Conservation (phyloP, 1,140 invertebrate genomes). For the Linepithema humile region DNA sequence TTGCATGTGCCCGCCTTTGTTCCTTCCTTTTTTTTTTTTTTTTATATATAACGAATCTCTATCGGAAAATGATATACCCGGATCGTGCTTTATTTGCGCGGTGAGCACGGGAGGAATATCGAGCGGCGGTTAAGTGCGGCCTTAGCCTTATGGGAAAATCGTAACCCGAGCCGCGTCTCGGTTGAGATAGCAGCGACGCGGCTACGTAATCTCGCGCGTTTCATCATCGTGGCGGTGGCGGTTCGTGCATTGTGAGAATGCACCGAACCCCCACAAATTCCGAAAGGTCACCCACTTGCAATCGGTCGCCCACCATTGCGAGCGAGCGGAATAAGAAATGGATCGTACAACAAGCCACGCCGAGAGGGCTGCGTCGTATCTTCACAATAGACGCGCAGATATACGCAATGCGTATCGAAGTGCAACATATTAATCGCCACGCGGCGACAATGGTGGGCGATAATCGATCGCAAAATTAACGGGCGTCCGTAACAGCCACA, state of each 20-base stretch:
- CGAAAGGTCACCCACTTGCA: constrained; percentile 77
- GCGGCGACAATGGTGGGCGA: constrained; percentile 8
- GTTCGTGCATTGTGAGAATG: constrained; percentile 74
- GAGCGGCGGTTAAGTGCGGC: not conserved
- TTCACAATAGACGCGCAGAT: not conserved
- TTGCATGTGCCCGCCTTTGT: not conserved
- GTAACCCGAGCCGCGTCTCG: constrained; percentile 56
- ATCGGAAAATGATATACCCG: constrained; percentile 28
- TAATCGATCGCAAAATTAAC: constrained; percentile 44
- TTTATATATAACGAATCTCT: not conserved
- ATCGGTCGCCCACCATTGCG: constrained; percentile 68
- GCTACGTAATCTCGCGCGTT: constrained; percentile 76
- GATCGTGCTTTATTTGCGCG: not conserved
- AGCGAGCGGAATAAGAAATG: constrained; percentile 29
- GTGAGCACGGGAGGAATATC: constrained; percentile 29
- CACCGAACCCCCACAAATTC: constrained; percentile 78
- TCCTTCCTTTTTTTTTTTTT: not conserved
- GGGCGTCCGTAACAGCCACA: not conserved
- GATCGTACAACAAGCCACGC: not conserved
- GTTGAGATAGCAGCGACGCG: constrained; percentile 58
- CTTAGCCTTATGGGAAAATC: constrained; percentile 68
- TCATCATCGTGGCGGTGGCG: constrained; percentile 58
- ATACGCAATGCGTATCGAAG: not conserved
- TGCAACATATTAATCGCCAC: constrained; percentile 25
- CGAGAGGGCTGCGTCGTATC: not conserved